phyloP scores from a whole-genome alignment of 2,113 vertebrate genomes.

The Tautogolabrus adspersus region DNA sequence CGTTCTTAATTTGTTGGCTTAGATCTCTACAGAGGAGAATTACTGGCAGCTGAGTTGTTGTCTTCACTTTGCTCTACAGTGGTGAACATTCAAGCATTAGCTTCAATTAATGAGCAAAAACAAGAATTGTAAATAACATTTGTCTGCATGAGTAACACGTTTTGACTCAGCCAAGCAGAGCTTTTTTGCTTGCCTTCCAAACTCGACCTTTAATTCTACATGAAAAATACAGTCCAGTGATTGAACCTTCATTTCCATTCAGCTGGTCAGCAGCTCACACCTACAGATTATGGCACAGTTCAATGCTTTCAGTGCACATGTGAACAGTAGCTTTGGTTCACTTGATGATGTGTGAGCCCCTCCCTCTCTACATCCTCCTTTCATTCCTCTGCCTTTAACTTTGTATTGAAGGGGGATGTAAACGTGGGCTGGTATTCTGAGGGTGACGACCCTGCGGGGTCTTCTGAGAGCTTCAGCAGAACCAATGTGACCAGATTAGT shows the following conservation, averaged over 20 bases:
- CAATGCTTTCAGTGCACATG: conserved; percentile 40
- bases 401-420: conserved; percentile 45
- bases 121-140: conserved; percentile 43
- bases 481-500: conserved; percentile 70
- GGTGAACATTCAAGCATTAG: conserved; percentile 38
- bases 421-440: conserved; percentile 55
- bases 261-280: conserved; percentile 37
- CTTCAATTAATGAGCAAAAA: conserved; percentile 20
- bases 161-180: conserved; percentile 11
- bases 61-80: conserved; percentile 36
- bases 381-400: conserved; percentile 49
- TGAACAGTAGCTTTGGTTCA: conserved; percentile 61
- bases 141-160: neutral
- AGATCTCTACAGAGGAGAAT: conserved; percentile 42
- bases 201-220: conserved; percentile 8
- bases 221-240: conserved; percentile 3
- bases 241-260: conserved; percentile 39
- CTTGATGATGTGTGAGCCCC: conserved; percentile 52
- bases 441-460: conserved; percentile 49
- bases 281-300: conserved; percentile 43
- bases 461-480: conserved; percentile 58
- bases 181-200: conserved; percentile 14
- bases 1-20: conserved; percentile 80
- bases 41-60: conserved; percentile 57
- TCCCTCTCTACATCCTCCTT: conserved; percentile 54